Base-by-base conservation (phyloP, 2,113 vertebrate genomes). In the Macaca nemestrina region DNA sequence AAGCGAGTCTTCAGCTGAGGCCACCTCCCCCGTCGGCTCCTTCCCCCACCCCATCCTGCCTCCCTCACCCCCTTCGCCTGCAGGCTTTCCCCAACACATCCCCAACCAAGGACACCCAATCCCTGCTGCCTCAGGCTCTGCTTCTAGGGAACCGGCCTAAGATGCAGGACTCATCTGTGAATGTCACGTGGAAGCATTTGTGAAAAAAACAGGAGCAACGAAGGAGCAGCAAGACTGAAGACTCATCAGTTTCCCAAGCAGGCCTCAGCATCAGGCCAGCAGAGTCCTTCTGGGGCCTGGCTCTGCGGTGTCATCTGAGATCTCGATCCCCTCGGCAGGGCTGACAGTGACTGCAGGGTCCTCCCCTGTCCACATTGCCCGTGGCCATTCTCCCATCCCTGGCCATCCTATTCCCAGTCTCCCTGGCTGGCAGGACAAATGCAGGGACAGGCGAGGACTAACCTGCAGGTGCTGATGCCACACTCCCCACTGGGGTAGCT, bases 381-480 rank as follows among this genome's bases (percentile, higher is more conserved):
- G 2, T 2, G 3, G 6, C 9, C 23, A 9, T 14, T 6, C 12
- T 32, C 75, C 61, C 11, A 2, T 2, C 35, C 68, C 40, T 38
- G 1, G 2, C 11, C 55, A 6, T 16, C 32, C 18, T 32, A 1
- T 52, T 27, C 48, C 61, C 70, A 17, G 12, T 6, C 10, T 11
- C 32, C 23, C 50, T 20, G 43, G 18, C 11, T 1, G 13, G 27
- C 35, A 6, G 70, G 68, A 23, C 75, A 0, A 27, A 73, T 18
- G 76, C 7, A 3, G 87, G 2, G 23, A 10, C 1, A 2, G 12
- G 16, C 0, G 13, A 52, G 50, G 48, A 98, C 99, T 98, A 91
- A 99, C 99, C 99, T 99, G 99, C 99, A 99, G 98, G 99, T 99
- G 99, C 99, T 99, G 98, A 99, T 99, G 98, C 99, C 99, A 90